A percentile compares a stretch with the other conserved stretches of the same genome.
These are phyloP conservation scores for Halcyon leucocephala DNA, from an alignment of 2,797 vertebrate genomes.

Conservation along the genomic window DNA sequence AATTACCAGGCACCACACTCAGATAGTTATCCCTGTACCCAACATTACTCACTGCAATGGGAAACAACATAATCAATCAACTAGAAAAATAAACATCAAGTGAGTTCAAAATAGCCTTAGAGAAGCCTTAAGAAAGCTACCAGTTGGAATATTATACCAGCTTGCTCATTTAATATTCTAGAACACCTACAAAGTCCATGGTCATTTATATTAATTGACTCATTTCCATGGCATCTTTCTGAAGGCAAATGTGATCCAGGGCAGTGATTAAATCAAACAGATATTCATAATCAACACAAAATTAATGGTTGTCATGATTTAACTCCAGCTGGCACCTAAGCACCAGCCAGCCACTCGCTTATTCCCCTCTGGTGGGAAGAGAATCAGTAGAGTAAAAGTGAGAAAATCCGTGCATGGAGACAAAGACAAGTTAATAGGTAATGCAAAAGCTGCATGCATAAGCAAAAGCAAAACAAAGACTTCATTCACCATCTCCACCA, in stretches of 20 bases:
- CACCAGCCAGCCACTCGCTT: neutral
- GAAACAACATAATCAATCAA: neutral
- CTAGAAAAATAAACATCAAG: neutral
- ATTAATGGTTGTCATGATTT: neutral
- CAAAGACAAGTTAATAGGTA: neutral
- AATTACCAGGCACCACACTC: neutral
- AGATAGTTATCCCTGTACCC: neutral
- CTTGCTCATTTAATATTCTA: slow-evolving; percentile 26
- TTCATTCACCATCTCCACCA: neutral
- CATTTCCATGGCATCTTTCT: neutral
- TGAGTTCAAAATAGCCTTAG: slow-evolving; percentile 8
- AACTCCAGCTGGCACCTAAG: neutral
- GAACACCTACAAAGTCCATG: neutral
- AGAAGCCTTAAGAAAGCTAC: neutral
- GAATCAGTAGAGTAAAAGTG: neutral
- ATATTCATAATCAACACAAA: neutral
- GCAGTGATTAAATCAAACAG: slow-evolving; percentile 13
- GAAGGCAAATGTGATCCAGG: neutral
- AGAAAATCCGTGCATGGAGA: neutral
- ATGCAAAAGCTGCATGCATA: accelerated
- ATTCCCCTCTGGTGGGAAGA: neutral
- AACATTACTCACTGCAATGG: neutral
- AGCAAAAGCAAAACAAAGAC: neutral
- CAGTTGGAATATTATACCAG: neutral
- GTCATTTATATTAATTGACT: slow-evolving; percentile 34